Base-by-base conservation (phyloP, 2,113 vertebrate genomes). In the Malaclemys terrapin region DNA sequence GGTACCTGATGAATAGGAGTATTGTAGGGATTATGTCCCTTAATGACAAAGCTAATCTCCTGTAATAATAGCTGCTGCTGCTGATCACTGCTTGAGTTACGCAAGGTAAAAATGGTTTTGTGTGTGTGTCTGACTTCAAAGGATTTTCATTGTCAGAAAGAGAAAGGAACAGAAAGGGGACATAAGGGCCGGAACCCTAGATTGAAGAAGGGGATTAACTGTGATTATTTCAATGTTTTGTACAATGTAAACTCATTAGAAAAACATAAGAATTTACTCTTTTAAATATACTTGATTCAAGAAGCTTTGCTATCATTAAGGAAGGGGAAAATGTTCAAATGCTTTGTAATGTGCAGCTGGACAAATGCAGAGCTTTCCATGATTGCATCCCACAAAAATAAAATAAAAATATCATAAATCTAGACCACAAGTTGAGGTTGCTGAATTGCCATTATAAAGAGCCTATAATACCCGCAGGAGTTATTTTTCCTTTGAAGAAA, bases 31-130 rank as follows among this genome's bases (percentile, higher is more conserved):
- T 97, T 97, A 97, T 91, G 85, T 80, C 82, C 94, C 94, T 93
- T 98, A 97, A 97, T 97, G 96, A 95, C 88, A 94, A 95, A 85
- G 62, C 88, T 98, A 97, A 98, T 97, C 96, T 98, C 96, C 97
- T 95, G 10, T 97, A 96, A 94, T 97, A 97, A 97, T 84, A 76
- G 59, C 31, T 91, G 93, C 87, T 89, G 87, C 87, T 88, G 87
- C 92, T 96, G 97, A 95, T 97, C 93, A 90, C 88, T 91, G 82
- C 92, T 96, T 96, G 84, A 54, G 80, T 94, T 98, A 96, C 96
- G 95, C 89, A 92, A 97, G 57, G 88, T 88, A 93, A 96, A 97
- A 96, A 89, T 47, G 47, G 91, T 45, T 90, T 93, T 95, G 91
- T 89, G 27, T 83, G 5, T 90, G 76, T 84, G 92, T 94, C 93